Base-by-base conservation (phyloP, 1,140 invertebrate genomes). In the Lordiphosa collinella region DNA sequence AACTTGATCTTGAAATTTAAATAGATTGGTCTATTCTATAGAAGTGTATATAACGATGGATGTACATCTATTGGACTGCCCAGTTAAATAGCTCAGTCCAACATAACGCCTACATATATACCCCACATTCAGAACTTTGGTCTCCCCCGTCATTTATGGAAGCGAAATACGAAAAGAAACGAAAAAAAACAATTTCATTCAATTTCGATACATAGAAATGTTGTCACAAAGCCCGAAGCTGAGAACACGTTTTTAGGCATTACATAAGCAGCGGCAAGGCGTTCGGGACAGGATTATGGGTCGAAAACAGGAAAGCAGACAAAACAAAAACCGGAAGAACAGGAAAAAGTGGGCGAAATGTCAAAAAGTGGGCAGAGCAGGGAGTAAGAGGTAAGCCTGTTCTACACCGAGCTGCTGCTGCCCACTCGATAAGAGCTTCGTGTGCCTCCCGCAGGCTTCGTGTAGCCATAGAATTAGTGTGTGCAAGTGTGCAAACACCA, bases 241-340 rank as follows among this genome's bases (percentile, higher is more conserved):
- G 29, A 73, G 66, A 84, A 82, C 76, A 84, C 72, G 76, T 82
- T 84, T 65, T 64, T 31, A 37, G 51, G 59, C 59, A 72, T 82
- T 82, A 82, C 76, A 82, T 82, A 82, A 82, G 76, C 63, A 41
- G 46, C 35, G 52, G 40, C 13, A 16, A 41, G 18, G 38, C 51
- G 40, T 16, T 60, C 69, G 60, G 76, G 71, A 61, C 58, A 76
- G 76, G 76, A 82, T 82, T 82, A 59, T 71, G 76, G 79, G 73
- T 73, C 68, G 68, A 73, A 84, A 85, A 85, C 72, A 85, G 73
- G 79, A 84, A 84, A 79, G 64, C 67, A 63, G 60, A 56, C 79
- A 85, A 84, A 85, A 78, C 79, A 85, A 85, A 85, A 84, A 85
- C 79, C 73, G 79, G 79, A 85, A 84, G 79, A 79, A 84, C 79